Evolutionary conservation across 2,797 vertebrate genomes (phyloP), one percentile per base, ranked within the genome.

Genomic region (Sebastes diploproa): DNA sequence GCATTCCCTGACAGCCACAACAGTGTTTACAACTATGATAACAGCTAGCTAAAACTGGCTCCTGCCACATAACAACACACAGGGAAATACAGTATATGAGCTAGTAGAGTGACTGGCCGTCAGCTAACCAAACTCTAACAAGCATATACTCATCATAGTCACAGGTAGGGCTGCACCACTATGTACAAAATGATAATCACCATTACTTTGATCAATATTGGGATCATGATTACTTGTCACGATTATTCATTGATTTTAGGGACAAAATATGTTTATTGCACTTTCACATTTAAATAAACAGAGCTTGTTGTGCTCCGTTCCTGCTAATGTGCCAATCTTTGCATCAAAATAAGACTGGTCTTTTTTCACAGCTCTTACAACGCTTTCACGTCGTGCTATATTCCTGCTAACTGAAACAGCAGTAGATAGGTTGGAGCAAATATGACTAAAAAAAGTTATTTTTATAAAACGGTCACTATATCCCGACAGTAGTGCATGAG

Each of bases 111-210:
- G n/a, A 66, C 23, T 70, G 50, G 66, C 62, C 30, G 23, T 32
- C 30, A 77, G 50, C 22, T 38, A 73, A 70, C 52, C 20, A 55
- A 75, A 78, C 32, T 61, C 18, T 66, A 78, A 75, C 20, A 77
- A 22, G 38, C 58, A 46, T 46, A 69, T 5, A 36, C 34, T 76
- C 60, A 32, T 61, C 38, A 74, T 36, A 85, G 77, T 76, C 81
- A 85, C 1, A 67, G 75, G 78, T 52, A n/a, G 42, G 42, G 42
- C 42, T 50, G 7, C 42, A 50, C 42, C 42, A 50, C 18, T 50
- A 50, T 52, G 46, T 20, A 20, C 7, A 52, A 52, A n/a, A 52
- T 52, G 18, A 52, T 20, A 52, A 52, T 52, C 42, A 50, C 42
- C 16, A 50, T 50, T 50, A 50, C 18, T 20, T 50, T 50, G 42